Base-by-base conservation (phyloP, 2,888 invertebrate genomes). In the Latrodectus hesperus region DNA sequence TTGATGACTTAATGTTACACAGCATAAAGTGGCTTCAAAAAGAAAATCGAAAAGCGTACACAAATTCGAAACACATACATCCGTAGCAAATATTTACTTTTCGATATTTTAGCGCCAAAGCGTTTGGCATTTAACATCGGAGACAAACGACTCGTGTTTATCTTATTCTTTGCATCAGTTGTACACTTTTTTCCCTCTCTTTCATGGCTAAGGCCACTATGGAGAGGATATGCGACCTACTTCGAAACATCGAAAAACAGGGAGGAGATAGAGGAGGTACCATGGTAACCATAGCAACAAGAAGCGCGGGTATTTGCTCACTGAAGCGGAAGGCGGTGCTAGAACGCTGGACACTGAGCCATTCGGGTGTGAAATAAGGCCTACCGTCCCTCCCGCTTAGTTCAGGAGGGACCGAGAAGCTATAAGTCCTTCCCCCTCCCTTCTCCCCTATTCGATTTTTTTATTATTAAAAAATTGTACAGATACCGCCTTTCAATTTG, bases 301-400 rank as follows among this genome's bases (percentile, higher is more conserved):
- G 79, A 83, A 88, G 82, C 78, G 77, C 86, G 82, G 82, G 88
- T 79, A 88, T 88, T 88, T 88, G 88, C 88, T 83, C 88, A 88
- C 53, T 79, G 88, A 88, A 74, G 88, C 88, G 74, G 83, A 88
- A 88, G 88, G 88, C 88, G 88, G 88, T 74, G 83, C 88, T 88
- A 88, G 81, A 87, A 81, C 73, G 86, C 86, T 76, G 86, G 86
- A 87, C 86, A 81, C 71, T 72, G 81, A 81, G 77, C 86, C 86
- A 87, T 22, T 87, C 81, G 86, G 81, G 86, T 87, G 86, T 87
- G 86, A 87, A 87, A 87, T 87, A 87, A 87, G 81, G 77, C 86
- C 81, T 87, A 87, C 86, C 64, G 81, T 81, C 77, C 86, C 86
- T 65, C 86, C 86, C 81, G 73, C 81, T 73, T 73, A 81, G 65